These are phyloP conservation scores for Danio aesculapii DNA, from an alignment of 2,797 vertebrate genomes.

Conservation along the genomic window DNA sequence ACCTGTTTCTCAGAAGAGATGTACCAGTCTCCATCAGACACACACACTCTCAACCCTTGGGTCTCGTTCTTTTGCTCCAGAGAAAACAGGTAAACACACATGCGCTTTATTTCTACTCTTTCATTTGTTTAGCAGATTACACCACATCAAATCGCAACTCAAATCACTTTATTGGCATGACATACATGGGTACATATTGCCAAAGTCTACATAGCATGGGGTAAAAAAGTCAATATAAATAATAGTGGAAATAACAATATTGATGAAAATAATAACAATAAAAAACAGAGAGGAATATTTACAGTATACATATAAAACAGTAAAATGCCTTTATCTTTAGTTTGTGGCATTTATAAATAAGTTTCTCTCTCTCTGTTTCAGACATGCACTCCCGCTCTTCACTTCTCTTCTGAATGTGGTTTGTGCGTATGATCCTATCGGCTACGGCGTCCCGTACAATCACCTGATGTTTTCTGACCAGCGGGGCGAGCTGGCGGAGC, in stretches of 20 bases:
- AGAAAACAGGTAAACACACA: slow-evolving; percentile 87
- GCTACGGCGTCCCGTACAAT: slow-evolving; percentile 98
- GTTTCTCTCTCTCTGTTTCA: slow-evolving; percentile 62
- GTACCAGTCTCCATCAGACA: slow-evolving; percentile 93
- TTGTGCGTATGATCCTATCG: slow-evolving; percentile 96
- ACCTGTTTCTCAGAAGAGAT: slow-evolving; percentile 99
- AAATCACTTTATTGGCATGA: too few relatives aligned
- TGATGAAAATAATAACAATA: too few relatives aligned
- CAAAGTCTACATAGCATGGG: too few relatives aligned
- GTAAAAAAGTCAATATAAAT: too few relatives aligned
- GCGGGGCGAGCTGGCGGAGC: slow-evolving; percentile 94
- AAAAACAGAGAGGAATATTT: too few relatives aligned
- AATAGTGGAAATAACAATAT: too few relatives aligned
- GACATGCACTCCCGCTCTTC: slow-evolving; percentile 95
- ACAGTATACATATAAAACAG: too few relatives aligned
- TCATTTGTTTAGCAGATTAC: not conserved
- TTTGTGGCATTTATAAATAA: too few relatives aligned
- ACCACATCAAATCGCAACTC: not conserved
- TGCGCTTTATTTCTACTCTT: not conserved
- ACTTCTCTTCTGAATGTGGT: slow-evolving; percentile 96
- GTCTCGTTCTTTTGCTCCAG: slow-evolving; percentile 98
- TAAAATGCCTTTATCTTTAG: too few relatives aligned
- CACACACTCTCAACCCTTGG: slow-evolving; percentile 90
- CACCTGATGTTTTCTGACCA: slow-evolving; percentile 97
- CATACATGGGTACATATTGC: too few relatives aligned